These are phyloP conservation scores for Melanerpes formicivorus DNA, from an alignment of 2,113 vertebrate species.

Conservation along the genomic window DNA sequence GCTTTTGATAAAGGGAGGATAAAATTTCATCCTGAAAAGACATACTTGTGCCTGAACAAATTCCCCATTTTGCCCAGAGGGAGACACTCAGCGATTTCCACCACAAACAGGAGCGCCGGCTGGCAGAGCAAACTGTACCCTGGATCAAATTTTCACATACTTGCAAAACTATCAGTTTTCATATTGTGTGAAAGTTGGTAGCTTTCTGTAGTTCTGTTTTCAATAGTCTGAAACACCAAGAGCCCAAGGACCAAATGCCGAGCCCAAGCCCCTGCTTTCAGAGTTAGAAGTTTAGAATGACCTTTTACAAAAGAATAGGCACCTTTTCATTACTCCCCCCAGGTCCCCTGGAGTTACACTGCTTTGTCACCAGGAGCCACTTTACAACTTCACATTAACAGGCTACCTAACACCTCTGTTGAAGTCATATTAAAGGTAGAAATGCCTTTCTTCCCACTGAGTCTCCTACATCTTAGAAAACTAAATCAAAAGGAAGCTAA, in stretches of 20 bases:
- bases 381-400: not conserved
- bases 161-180: slow-evolving; percentile 1
- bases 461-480: not conserved
- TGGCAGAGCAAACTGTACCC: not conserved
- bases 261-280: not conserved
- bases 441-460: not conserved
- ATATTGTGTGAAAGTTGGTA: not conserved
- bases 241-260: not conserved
- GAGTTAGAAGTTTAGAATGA: slow-evolving; percentile 18
- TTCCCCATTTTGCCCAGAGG: not conserved
- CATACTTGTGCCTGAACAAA: slow-evolving; percentile 19
- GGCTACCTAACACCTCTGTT: not conserved
- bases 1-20: slow-evolving; percentile 20
- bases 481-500: not conserved
- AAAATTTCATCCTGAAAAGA: slow-evolving; percentile 1
- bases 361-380: not conserved
- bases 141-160: slow-evolving; percentile 1
- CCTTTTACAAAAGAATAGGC: not conserved
- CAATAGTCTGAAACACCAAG: not conserved
- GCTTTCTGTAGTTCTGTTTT: not conserved
- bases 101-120: not conserved
- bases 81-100: not conserved
- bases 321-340: not conserved
- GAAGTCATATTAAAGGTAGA: not conserved
- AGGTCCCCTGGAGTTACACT: not conserved